Evolutionary conservation across 2,888 invertebrate genomes (phyloP), one percentile per base, ranked within the genome.

Genomic region (Pelosia muscerda): DNA sequence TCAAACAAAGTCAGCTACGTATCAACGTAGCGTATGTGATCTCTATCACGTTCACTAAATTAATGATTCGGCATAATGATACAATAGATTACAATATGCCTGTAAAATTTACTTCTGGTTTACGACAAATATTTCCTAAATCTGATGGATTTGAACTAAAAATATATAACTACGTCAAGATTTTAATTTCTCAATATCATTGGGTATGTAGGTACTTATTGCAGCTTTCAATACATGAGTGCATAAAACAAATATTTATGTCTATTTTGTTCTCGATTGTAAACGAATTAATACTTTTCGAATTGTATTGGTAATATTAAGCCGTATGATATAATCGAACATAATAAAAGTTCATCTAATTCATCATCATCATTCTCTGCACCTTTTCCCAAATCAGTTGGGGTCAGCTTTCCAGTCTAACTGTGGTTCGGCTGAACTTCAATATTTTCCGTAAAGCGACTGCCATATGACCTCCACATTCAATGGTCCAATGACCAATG

Each of bases 31-130:
- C 77, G 77, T 87, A 85, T 91, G 91, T 91, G 91, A 85, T 83
- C 77, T 79, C 70, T 75, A 89, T 90, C 91, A 92, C 91, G 91
- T 92, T 84, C 83, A 83, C 70, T 63, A 79, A 77, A 77, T 70
- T 68, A 76, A 76, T 82, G 82, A 84, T 80, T 79, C 64, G 79
- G 74, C 77, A 74, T 81, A 84, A 82, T 78, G 82, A 83, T 85
- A 84, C 66, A 75, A 75, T 77, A 81, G 83, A 85, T 84, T 78
- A 80, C 73, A 73, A 65, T 49, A 26, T 38, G 68, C 66, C 65
- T 58, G 63, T 72, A 70, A 74, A 68, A 60, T 66, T 63, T 62
- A 49, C 15, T n/a, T 31, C 31, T 49, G 23, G n/a, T 57, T 58
- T 38, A 38, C 38, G 38, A 38, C 4, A 6, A 4, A 28, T 6